phyloP scores from a whole-genome alignment of 23 tunicate genomes.

The Pegea sp. region DNA sequence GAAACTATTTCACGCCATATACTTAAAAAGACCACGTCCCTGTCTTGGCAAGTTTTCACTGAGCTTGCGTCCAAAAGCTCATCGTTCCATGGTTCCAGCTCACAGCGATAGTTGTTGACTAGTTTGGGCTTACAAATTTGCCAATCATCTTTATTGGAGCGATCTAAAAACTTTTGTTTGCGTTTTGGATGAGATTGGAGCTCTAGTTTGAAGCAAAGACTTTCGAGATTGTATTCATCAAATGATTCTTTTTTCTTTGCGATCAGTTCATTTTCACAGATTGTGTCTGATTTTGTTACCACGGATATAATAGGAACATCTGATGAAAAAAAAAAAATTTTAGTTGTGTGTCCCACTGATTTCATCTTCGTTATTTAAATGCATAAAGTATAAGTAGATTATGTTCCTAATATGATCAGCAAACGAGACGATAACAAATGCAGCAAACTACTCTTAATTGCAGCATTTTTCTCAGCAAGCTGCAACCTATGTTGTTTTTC shows the following conservation, averaged over 20 bases:
- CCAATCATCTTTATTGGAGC: too few species aligned
- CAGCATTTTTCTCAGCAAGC: too few species aligned
- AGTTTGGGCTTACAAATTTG: slow-evolving; percentile 10
- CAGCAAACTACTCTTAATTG: too few species aligned
- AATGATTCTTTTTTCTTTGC: slow-evolving; percentile 16
- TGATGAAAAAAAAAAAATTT: slow-evolving; percentile 17
- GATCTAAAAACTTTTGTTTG: slow-evolving; percentile 6
- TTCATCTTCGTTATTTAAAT: too few species aligned
- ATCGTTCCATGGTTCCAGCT: slow-evolving; percentile 81
- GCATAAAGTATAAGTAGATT: too few species aligned
- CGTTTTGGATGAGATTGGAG: slow-evolving; percentile 6
- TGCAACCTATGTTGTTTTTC: too few species aligned
- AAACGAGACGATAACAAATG: too few species aligned
- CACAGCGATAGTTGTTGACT: slow-evolving; percentile 71
- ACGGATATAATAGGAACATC: slow-evolving; percentile 66
- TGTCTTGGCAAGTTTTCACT: slow-evolving; percentile 26
- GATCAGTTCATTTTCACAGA: slow-evolving; percentile 10
- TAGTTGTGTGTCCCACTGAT: too few species aligned
- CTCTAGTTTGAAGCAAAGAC: slow-evolving; percentile 12
- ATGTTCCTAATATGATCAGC: too few species aligned
- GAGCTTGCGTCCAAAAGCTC: slow-evolving; percentile 55
- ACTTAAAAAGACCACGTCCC: slow-evolving; percentile 30
- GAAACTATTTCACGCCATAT: slow-evolving; percentile 85
- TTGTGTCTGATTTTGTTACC: slow-evolving; percentile 49
- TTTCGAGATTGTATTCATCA: slow-evolving; percentile 55